Conservation (phyloP, 2,888 invertebrate species). For the Standfussiana lucernea region DNA sequence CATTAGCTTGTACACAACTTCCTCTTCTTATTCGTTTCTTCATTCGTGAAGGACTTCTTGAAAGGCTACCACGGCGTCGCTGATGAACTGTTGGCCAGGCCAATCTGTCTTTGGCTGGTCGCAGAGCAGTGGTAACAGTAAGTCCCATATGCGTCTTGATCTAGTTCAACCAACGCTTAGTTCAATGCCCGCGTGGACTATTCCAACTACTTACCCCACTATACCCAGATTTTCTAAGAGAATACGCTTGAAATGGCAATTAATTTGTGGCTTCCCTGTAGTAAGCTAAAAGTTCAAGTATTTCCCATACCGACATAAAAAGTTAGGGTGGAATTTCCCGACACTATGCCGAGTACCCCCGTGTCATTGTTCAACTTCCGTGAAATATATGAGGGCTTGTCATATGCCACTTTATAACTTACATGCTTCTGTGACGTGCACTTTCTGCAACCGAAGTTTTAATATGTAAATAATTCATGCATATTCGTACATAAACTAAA, state of each 20-base stretch:
- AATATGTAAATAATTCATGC: slow-evolving; percentile 16
- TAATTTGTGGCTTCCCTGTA: slow-evolving; percentile 22
- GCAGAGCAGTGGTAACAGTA: background rate
- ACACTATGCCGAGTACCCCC: slow-evolving; percentile 26
- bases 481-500: background rate
- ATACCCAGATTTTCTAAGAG: background rate
- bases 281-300: slow-evolving; percentile 40
- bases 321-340: slow-evolving; percentile 41
- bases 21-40: background rate
- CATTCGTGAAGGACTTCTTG: background rate
- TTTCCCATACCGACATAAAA: slow-evolving; percentile 35
- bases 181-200: background rate
- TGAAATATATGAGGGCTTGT: slow-evolving; percentile 32
- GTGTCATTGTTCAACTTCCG: slow-evolving; percentile 51
- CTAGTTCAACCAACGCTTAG: background rate
- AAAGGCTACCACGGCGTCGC: background rate
- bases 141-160: background rate
- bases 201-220: background rate
- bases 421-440: background rate
- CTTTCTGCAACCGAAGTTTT: slow-evolving; percentile 16
- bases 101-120: background rate
- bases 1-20: background rate
- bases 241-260: slow-evolving; percentile 17
- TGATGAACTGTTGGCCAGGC: background rate
- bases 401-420: slow-evolving; percentile 27